phyloP scores from a whole-genome alignment of 2,888 invertebrate genomes.

The Pandemis corylana region DNA sequence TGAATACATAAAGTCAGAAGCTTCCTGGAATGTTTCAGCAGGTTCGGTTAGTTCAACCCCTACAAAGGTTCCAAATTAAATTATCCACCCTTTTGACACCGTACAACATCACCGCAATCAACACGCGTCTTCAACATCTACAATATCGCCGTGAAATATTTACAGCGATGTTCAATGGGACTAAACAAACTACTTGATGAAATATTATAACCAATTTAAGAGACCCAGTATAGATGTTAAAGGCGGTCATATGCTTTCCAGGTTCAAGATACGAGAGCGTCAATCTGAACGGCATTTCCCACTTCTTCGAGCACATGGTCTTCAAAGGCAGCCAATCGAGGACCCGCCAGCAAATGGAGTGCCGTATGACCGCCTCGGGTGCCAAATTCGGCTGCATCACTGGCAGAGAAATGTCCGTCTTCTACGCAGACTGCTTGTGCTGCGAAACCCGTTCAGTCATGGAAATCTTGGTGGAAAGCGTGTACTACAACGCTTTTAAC shows the following conservation, averaged over 20 bases:
- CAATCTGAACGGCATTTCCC: conserved; percentile 67
- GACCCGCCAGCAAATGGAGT: conserved; percentile 92
- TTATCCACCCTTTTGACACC: no score
- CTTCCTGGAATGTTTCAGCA: no score
- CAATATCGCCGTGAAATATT: no score
- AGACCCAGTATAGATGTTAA: no score
- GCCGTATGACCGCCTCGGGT: conserved; percentile 97
- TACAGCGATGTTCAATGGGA: no score
- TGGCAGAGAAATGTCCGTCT: conserved; percentile 97
- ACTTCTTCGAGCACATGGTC: conserved; percentile 75
- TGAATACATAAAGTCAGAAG: no score
- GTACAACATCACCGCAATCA: no score
- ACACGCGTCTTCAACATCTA: no score
- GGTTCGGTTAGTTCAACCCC: no score
- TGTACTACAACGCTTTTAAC: conserved; percentile 89
- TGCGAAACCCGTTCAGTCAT: conserved; percentile 93
- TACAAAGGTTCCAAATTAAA: no score
- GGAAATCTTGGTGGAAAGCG: conserved; percentile 96
- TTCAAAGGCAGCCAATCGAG: conserved; percentile 88
- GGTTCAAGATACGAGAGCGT: conserved; percentile 68
- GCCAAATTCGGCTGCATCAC: conserved; percentile 98
- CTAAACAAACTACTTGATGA: no score
- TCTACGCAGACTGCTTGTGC: conserved; percentile 95
- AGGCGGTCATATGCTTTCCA: not conserved
- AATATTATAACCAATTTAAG: no score